Base-by-base conservation (phyloP, 2,113 vertebrate species). In the Anser cygnoides region DNA sequence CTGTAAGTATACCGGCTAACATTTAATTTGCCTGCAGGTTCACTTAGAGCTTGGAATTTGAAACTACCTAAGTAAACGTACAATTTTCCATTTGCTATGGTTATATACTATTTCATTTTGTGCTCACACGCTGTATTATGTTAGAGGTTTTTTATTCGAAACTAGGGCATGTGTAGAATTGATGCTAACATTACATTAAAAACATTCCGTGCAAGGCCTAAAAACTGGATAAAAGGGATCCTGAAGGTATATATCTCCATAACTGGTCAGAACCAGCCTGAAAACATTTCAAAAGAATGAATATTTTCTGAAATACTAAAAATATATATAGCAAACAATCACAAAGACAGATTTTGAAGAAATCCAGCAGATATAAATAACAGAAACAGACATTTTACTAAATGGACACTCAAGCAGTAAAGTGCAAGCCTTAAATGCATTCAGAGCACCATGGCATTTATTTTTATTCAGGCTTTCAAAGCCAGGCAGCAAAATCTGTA, bases 51-150 rank as follows among this genome's bases (percentile, higher is more conserved):
- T 44, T 61, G 39, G 43, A 87, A 77, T 76, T 25, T 54, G 37
- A 93, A 89, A 29, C n/a, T 37, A 28, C 21, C 25, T 49, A 8
- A 54, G 20, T 49, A 71, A 78, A 66, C 12, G 3, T 66, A 35
- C n/a, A 78, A 15, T 15, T 16, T 84, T 78, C 19, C 11, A 12
- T 35, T 79, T 73, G 44, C 31, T 63, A 35, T 72, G 29, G 54
- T 29, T n/a, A 52, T 41, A 31, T 4, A 41, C 19, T 54, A 3
- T 52, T 88, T 67, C 21, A 39, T 80, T 89, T 72, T 68, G 13
- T 55, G n/a, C 9, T 68, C 4, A 13, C 0, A 2, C 9, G 2
- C 10, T 29, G 8, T 59, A 31, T 72, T 50, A 50, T 2, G 18
- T 23, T 7, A 57, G 8, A 7, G 3, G 1, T 21, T 68, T 49